Percentiles rank a stretch among this genome's conserved stretches.
These are phyloP conservation scores for Muricea muricata DNA, from an alignment of 92 coral and sea anemone genomes.

Conservation along the genomic window DNA sequence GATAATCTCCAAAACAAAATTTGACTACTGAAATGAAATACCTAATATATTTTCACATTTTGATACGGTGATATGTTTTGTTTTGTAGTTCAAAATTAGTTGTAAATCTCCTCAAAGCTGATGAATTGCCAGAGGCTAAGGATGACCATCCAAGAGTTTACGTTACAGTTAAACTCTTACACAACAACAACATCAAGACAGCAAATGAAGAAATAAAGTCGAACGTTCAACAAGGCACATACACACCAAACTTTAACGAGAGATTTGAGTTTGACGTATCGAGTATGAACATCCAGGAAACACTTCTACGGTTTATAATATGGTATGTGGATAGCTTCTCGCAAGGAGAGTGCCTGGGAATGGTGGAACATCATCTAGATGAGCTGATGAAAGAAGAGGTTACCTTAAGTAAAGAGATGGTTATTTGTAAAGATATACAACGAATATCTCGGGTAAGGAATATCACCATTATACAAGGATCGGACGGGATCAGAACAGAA, in stretches of 20 bases:
- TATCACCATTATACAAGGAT: no score
- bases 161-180: slow-evolving; percentile 79
- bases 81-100: slow-evolving; percentile 74
- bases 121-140: slow-evolving; percentile 85
- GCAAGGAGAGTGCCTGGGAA: slow-evolving; percentile 89
- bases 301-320: slow-evolving; percentile 71
- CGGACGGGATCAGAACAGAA: no score
- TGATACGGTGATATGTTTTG: no score
- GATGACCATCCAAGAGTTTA: slow-evolving; percentile 86
- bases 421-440: slow-evolving; percentile 90
- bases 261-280: slow-evolving; percentile 79
- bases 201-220: slow-evolving; percentile 77
- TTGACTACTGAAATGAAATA: no score
- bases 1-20: no score
- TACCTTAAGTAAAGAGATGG: slow-evolving; percentile 77
- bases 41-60: not conserved
- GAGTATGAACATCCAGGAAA: slow-evolving; percentile 71
- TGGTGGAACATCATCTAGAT: slow-evolving; percentile 77
- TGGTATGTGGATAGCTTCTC: slow-evolving; percentile 92
- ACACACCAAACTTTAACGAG: slow-evolving; percentile 86
- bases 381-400: slow-evolving; percentile 53
- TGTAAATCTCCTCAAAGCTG: slow-evolving; percentile 87
- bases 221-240: slow-evolving; percentile 85
- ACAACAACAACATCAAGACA: slow-evolving; percentile 56
- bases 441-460: slow-evolving; percentile 72